Percentiles rank a stretch among this genome's conserved stretches.
phyloP scores from a whole-genome alignment of 2,113 vertebrate species.

The Ictalurus punctatus region DNA sequence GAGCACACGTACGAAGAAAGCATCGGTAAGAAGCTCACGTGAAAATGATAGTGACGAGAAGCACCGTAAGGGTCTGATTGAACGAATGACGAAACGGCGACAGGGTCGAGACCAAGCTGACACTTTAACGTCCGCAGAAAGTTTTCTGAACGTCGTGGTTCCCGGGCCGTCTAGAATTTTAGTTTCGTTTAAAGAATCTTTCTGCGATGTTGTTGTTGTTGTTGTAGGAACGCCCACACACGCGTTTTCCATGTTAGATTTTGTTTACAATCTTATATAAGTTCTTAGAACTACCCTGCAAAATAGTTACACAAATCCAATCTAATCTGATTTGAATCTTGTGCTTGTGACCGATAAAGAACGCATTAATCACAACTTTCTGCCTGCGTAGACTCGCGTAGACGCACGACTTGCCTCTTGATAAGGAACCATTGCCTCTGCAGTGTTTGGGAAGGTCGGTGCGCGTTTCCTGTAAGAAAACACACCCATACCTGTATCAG shows the following conservation, averaged over 20 bases:
- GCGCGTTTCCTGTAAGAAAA: not conserved
- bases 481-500: not conserved
- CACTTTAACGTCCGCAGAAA: not conserved
- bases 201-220: not conserved
- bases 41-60: not conserved
- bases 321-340: not conserved
- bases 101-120: not conserved
- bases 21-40: slow-evolving; percentile 68
- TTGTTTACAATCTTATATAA: not conserved
- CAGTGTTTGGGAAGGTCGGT: not conserved
- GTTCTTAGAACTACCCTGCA: not conserved
- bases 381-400: not conserved
- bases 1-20: slow-evolving; percentile 74
- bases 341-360: not conserved
- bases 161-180: not conserved
- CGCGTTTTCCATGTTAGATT: too few species aligned
- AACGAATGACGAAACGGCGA: not conserved
- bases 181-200: not conserved
- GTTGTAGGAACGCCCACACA: not conserved
- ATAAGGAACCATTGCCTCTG: not conserved
- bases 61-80: not conserved
- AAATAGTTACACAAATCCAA: not conserved
- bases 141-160: not conserved
- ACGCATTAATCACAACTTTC: not conserved
- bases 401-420: not conserved